Percentiles rank a stretch among this genome's conserved stretches.
phyloP scores from a whole-genome alignment of 2,113 vertebrate species.

The Aldabrachelys gigantea region DNA sequence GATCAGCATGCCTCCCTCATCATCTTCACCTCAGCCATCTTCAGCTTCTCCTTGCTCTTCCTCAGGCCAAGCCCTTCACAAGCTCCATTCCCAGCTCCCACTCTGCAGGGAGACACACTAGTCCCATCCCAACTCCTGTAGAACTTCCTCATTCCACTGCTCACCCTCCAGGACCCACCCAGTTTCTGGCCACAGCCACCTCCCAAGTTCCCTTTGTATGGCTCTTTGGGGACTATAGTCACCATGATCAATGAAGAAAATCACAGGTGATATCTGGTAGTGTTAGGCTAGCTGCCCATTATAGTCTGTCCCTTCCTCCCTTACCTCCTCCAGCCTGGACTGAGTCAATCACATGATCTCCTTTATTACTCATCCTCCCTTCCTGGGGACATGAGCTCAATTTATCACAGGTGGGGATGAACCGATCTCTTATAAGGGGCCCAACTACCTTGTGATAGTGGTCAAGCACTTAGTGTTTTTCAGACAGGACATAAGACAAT shows the following conservation, averaged over 20 bases:
- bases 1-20: neutral
- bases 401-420: neutral
- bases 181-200: neutral
- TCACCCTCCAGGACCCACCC: neutral
- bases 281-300: neutral
- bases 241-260: neutral
- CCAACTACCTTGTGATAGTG: neutral
- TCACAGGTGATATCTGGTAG: neutral
- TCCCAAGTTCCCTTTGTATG: neutral
- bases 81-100: neutral
- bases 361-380: neutral
- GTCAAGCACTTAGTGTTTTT: neutral
- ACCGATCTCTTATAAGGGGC: neutral
- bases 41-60: neutral
- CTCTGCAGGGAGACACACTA: neutral
- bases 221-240: neutral
- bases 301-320: neutral
- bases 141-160: neutral
- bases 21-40: neutral
- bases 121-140: neutral
- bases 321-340: neutral
- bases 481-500: rapidly evolving
- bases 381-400: neutral
- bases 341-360: neutral
- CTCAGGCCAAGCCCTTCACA: neutral